Base-by-base conservation (phyloP, 2,888 invertebrate species). In the Athetis lepigone region DNA sequence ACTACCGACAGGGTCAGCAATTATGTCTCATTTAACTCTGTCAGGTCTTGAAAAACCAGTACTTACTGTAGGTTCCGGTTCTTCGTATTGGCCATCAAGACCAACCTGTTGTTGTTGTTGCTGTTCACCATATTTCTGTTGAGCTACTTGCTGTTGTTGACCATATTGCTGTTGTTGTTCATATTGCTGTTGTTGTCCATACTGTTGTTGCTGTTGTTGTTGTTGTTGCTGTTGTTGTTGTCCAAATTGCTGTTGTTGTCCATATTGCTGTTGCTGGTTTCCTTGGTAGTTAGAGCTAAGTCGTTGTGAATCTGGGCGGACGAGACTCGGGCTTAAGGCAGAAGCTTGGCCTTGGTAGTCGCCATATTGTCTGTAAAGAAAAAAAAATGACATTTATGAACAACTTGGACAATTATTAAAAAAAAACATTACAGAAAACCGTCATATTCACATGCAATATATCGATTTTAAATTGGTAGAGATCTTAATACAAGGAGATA, bases 11-110 rank as follows among this genome's bases (percentile, higher is more conserved):
- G 33, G 13, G 3, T 4, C 4, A 13, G 2, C 13, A 13, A 13
- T 33, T 33, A 2, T 33, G 4, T 33, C 3, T 2, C 4, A 33
- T n/a, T n/a, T n/a, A n/a, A n/a, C n/a, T n/a, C n/a, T n/a, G 2
- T 33, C 11, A 2, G 11, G 3, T 33, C 13, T 11, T 33, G 4
- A 13, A 7, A 3, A 4, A 4, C 25, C 11, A 54, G 56, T 19
- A 90, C 92, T 90, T 60, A 94, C 94, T 69, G 94, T 94, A 37
- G 94, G 92, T 67, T 93, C 93, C 19, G 91, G 90, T 37, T 92
- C 91, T 60, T 89, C 71, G 37, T 74, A 64, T 67, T 79, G 62
- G 43, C 42, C 77, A 11, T 79, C 71, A 36, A 58, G 40, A 8
- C 45, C 55, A 51, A 52, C 36, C 5, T 51, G 45, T 39, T 50